Base-by-base conservation (phyloP, 2,888 invertebrate genomes). In the Clanis bilineata region DNA sequence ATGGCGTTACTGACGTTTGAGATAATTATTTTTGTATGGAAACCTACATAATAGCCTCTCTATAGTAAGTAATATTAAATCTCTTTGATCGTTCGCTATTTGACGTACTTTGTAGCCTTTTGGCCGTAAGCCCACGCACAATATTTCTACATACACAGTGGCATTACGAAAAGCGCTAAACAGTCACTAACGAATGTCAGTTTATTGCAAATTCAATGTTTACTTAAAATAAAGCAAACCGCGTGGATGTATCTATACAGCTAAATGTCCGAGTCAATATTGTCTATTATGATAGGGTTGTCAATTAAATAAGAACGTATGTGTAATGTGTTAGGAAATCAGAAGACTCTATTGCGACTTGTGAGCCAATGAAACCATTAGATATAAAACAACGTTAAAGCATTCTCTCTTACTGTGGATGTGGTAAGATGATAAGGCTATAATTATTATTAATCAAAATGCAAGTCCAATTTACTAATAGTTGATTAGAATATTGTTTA, bases 141-240 rank as follows among this genome's bases (percentile, higher is more conserved):
- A 38, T 15, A 25, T 56, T 56, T 57, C 28, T 57, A 57, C 39
- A 57, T 28, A 43, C 10, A 57, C 51, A 51, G 51, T 32, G 10
- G 60, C 58, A 69, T 77, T 76, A 70, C 76, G 71, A 75, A 76
- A 77, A 73, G 71, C 72, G 79, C 66, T 77, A 79, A 82, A 69
- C 73, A 73, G 72, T 70, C 60, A 56, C 62, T 63, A 58, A 70
- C 72, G 72, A 74, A 67, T 72, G 68, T 70, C 69, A 68, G 65
- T 76, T 73, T 72, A 76, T 79, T 78, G 78, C 74, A 69, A 78
- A 76, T 73, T 73, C 68, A 76, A 81, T 82, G 77, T 82, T 84
- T 81, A 72, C 73, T 68, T 69, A 62, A 60, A 68, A 68, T 70
- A 68, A 70, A 68, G 69, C 63, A 72, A 74, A 73, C 74, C 66